Percentiles rank a stretch among this genome's conserved stretches.
Conservation (phyloP, 1,140 invertebrate species). For the Zeugodacus cucurbitae region DNA sequence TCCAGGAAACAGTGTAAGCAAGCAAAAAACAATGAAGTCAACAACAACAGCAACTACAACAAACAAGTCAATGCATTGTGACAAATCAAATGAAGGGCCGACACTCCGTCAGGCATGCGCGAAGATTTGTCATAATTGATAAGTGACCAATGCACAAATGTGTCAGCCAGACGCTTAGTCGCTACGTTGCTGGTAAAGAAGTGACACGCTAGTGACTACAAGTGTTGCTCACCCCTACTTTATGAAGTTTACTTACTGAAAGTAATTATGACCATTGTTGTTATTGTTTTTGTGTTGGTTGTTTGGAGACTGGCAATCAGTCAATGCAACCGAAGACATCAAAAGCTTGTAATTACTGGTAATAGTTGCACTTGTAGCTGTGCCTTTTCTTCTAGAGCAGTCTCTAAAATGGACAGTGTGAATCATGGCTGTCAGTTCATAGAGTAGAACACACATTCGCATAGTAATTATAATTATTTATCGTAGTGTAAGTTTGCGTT, state of each 20-base stretch:
- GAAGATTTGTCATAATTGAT: conserved; percentile 66
- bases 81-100: conserved; percentile 45
- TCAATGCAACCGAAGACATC: not conserved
- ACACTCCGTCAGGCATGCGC: conserved; percentile 56
- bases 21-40: not conserved
- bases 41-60: not conserved
- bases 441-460: not conserved
- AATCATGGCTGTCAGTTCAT: not conserved
- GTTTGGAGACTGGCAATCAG: not conserved
- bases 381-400: not conserved
- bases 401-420: not conserved
- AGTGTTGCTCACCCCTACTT: not conserved
- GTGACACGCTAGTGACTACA: not conserved
- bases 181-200: not conserved
- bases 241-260: not conserved
- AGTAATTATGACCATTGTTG: not conserved
- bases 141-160: conserved; percentile 48
- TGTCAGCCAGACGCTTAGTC: not conserved
- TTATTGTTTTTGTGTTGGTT: not conserved
- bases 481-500: not conserved
- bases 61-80: not conserved
- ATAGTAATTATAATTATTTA: not conserved
- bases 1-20: not conserved
- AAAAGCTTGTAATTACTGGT: not conserved
- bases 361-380: not conserved